These are phyloP conservation scores for Ptychodera flava DNA, from an alignment of 35 echinoderm and acorn worm species.

Conservation along the genomic window DNA sequence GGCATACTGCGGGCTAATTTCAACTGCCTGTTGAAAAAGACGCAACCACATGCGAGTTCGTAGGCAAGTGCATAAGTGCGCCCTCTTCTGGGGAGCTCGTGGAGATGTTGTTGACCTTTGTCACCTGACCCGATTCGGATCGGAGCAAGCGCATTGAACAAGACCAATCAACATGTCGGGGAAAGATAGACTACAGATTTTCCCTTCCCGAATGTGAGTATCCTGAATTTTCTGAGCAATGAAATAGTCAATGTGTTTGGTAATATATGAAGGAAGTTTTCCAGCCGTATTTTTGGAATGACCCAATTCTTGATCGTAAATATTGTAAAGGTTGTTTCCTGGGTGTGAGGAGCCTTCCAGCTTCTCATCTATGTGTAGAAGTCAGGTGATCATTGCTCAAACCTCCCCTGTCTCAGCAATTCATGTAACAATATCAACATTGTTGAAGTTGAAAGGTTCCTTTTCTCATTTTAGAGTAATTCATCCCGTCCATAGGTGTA, in stretches of 20 bases:
- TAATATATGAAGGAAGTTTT: background rate
- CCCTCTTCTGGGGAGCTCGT: background rate
- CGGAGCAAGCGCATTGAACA: no score
- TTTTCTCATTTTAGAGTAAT: no score
- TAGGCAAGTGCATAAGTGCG: no score
- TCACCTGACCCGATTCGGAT: background rate
- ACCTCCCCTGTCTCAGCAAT: no score
- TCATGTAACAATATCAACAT: no score
- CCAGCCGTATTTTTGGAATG: background rate
- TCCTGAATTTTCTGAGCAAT: background rate
- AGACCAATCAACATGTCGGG: constrained; percentile 33
- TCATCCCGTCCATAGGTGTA: no score
- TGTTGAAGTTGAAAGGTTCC: no score
- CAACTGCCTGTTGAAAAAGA: no score
- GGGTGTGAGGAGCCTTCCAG: background rate
- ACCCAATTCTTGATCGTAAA: background rate
- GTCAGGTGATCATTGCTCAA: background rate
- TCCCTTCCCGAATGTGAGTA: constrained; percentile 76
- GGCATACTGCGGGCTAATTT: no score
- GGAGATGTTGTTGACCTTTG: background rate
- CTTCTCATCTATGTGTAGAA: background rate
- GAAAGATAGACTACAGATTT: constrained; percentile 54
- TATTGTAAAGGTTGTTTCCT: background rate
- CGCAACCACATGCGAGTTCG: no score
- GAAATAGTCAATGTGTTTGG: background rate